Percentiles rank a stretch among this genome's conserved stretches.
These are phyloP conservation scores for Andrena bucephala DNA, from an alignment of 2,888 invertebrate genomes.

Conservation along the genomic window DNA sequence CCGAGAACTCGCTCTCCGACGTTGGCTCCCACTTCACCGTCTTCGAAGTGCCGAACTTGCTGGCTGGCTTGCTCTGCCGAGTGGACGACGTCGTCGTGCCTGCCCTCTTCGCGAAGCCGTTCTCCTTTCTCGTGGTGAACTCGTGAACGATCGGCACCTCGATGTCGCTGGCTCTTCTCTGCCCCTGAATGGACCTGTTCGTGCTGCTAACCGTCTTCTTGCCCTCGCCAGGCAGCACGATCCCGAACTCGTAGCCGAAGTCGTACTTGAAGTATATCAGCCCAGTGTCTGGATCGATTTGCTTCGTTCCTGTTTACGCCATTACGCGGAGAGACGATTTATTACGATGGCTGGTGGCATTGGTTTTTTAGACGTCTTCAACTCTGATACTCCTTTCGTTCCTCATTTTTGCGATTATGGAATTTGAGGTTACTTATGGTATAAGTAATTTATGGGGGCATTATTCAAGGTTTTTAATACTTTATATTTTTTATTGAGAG, in stretches of 20 bases:
- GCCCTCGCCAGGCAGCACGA: conserved; percentile 89
- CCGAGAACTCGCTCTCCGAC: conserved; percentile 88
- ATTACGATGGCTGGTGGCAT: not conserved
- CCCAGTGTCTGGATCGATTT: conserved; percentile 91
- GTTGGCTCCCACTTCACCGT: conserved; percentile 88
- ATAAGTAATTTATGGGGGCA: no score
- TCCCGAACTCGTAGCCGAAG: conserved; percentile 92
- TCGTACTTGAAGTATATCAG: conserved; percentile 93
- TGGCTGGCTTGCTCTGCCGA: conserved; percentile 62
- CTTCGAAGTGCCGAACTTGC: conserved; percentile 79
- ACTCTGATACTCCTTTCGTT: no score
- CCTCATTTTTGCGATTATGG: no score
- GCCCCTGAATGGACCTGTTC: conserved; percentile 86
- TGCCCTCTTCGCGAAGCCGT: conserved; percentile 77
- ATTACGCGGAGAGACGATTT: conserved; percentile 14
- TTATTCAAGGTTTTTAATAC: no score
- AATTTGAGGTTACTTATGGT: no score
- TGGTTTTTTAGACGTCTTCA: not conserved
- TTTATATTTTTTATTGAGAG: no score
- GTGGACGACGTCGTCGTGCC: conserved; percentile 40
- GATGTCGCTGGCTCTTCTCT: conserved; percentile 87
- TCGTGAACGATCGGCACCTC: conserved; percentile 90
- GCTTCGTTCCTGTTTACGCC: conserved; percentile 88
- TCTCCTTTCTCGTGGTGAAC: conserved; percentile 84
- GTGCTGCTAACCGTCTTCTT: conserved; percentile 78